Conservation (phyloP, 2,888 invertebrate genomes). For the Cataglyphis rosenhaueri region DNA sequence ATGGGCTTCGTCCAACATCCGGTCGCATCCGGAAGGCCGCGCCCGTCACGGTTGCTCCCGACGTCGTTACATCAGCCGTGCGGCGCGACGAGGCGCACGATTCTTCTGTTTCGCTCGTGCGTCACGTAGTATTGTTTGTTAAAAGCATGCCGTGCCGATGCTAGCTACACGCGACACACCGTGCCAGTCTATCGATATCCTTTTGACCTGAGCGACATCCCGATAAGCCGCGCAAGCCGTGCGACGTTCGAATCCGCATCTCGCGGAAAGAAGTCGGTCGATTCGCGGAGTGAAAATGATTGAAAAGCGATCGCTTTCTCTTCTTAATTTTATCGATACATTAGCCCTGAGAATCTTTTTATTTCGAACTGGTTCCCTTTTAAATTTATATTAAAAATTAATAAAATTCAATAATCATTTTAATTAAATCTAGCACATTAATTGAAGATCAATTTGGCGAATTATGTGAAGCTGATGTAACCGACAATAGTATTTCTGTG, state of each 20-base stretch:
- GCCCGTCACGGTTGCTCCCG: constrained; percentile 78
- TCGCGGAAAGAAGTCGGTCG: neutral
- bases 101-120: constrained; percentile 71
- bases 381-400: neutral
- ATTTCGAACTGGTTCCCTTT: neutral
- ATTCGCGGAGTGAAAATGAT: neutral
- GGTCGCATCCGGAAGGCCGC: constrained; percentile 84
- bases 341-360: neutral
- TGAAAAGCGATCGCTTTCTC: neutral
- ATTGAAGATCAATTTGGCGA: neutral
- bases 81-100: constrained; percentile 59
- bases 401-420: neutral
- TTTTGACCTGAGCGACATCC: constrained; percentile 72
- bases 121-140: constrained; percentile 70
- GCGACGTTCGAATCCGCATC: neutral
- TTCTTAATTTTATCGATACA: neutral
- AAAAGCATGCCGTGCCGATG: constrained; percentile 65
- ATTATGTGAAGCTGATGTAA: neutral
- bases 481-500: constrained; percentile 4
- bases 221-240: constrained; percentile 16
- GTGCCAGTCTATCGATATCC: constrained; percentile 77
- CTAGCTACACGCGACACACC: constrained; percentile 57
- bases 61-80: constrained; percentile 65
- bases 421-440: neutral
- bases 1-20: constrained; percentile 78